These are phyloP conservation scores for Erpetoichthys calabaricus DNA, from an alignment of 2,797 vertebrate genomes.

Conservation along the genomic window DNA sequence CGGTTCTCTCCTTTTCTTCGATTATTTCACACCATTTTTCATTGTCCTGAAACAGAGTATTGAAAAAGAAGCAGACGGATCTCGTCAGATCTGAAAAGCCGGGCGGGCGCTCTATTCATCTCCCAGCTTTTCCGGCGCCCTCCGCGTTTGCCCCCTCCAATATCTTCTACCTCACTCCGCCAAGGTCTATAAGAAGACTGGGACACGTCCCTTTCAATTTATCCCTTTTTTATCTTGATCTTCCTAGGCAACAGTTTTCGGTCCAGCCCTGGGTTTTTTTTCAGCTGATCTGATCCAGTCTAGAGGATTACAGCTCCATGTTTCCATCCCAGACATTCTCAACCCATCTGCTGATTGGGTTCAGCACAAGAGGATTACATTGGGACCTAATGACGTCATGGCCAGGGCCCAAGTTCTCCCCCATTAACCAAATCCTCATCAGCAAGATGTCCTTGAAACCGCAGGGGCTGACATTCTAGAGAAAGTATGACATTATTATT, in stretches of 20 bases:
- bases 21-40: slow-evolving; percentile 5
- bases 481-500: slow-evolving; percentile 26
- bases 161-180: slow-evolving; percentile 42
- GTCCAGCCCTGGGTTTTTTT: slow-evolving; percentile 42
- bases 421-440: slow-evolving; percentile 93
- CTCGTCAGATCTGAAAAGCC: slow-evolving; percentile 15
- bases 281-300: slow-evolving; percentile 68
- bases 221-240: slow-evolving; percentile 51
- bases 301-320: slow-evolving; percentile 65
- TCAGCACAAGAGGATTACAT: slow-evolving; percentile 90
- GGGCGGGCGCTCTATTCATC: slow-evolving; percentile 17
- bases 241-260: slow-evolving; percentile 45
- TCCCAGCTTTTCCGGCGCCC: slow-evolving; percentile 32
- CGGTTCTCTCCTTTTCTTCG: slow-evolving; percentile 34
- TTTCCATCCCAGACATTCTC: slow-evolving; percentile 62
- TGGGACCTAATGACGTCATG: slow-evolving; percentile 95
- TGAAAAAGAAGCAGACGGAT: slow-evolving; percentile 3
- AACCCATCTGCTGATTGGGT: slow-evolving; percentile 79
- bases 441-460: slow-evolving; percentile 94
- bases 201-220: slow-evolving; percentile 46
- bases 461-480: slow-evolving; percentile 65
- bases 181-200: slow-evolving; percentile 42
- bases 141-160: slow-evolving; percentile 32
- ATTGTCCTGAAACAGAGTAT: slow-evolving; percentile 1
- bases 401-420: slow-evolving; percentile 66